Evolutionary conservation across 2,888 invertebrate species (phyloP), one percentile per base, ranked within the genome.

Genomic region (Chrysolina americana): DNA sequence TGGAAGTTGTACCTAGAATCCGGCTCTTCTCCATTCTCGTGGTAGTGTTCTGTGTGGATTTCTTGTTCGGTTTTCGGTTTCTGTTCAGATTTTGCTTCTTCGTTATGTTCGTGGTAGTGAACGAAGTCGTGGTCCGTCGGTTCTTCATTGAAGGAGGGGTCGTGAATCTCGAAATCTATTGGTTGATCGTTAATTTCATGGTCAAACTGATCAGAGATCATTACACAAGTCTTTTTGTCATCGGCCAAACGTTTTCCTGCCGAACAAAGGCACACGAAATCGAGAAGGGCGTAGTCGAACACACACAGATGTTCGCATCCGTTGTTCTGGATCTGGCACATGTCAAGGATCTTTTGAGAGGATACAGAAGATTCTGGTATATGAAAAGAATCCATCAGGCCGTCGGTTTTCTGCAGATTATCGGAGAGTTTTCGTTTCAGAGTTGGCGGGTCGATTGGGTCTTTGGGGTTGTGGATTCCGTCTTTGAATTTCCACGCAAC

Each of bases 221-320:
- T 81, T 50, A 87, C 79, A 76, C 91, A 92, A 41, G 83, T 88
- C 83, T 89, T 91, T 17, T 86, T 88, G 81, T 88, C 87, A 15
- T 78, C 79, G 84, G 88, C 88, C 85, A 94, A 84, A 68, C 88
- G 81, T 89, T 91, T 83, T 41, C 91, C 91, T 50, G 87, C 86
- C 11, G 92, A 91, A 85, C 95, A 95, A 3, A 87, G 89, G 84
- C 95, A 95, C 41, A 87, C 87, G 83, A 95, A 94, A 65, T 91
- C 90, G 71, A 93, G 89, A 8, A 64, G 36, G 80, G 91, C 87
- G 82, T 92, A 92, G 85, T 94, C 92, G 82, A 93, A 95, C 69
- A 89, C 87, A 85, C 95, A 95, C 13, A 88, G 89, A 79, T 93
- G 89, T 78, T 93, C 91, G 83, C 95, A 95, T 65, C 90, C 88